Base-by-base conservation (phyloP, 1,140 invertebrate genomes). In the Macrobrachium nipponense region DNA sequence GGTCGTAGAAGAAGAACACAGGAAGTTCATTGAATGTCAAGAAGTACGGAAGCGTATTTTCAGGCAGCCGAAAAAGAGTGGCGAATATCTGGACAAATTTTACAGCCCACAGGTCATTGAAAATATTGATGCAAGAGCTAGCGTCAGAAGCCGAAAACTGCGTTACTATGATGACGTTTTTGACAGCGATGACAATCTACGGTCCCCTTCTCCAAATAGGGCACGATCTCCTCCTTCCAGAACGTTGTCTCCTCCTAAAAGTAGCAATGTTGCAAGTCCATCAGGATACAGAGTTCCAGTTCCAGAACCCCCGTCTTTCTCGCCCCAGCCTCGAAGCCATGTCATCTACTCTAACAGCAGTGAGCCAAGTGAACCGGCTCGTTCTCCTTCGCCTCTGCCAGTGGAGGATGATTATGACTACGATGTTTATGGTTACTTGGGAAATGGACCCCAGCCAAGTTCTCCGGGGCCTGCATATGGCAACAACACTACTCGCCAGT, bases 1-100 rank as follows among this genome's bases (percentile, higher is more conserved):
- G 72, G 88, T 88, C 8, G 85, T 76, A n/a, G 81, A 87, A 66
- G 88, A 88, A 64, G 88, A 88, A 43, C 72, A 86, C 60, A 66
- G 77, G 70, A 87, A 81, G 59, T 87, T 84, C 62, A 80, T 87
- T 23, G 81, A 87, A 44, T 79, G 66, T 43, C 85, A 88, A 62
- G 85, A 88, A 59, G 86, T 82, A 7, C 72, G 86, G 6, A 87
- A 82, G 64, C 70, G 80, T 11, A 83, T 79, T 11, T 82, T 79
- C 81, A 58, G 80, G 20, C 23, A 18, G 5, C 82, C 87, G 0
- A 73, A 75, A n/a, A 88, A 81, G 44, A 81, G 82, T 61, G 82
- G 87, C 15, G 87, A 80, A 27, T 85, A 88, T 60, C 85, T 88
- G 27, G 82, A 88, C n/a, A 88, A 88, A 43, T 88, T 88, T 75